Evolutionary conservation across 1,140 invertebrate species (phyloP), one percentile per base, ranked within the genome.

Genomic region (Bombus superbus): DNA sequence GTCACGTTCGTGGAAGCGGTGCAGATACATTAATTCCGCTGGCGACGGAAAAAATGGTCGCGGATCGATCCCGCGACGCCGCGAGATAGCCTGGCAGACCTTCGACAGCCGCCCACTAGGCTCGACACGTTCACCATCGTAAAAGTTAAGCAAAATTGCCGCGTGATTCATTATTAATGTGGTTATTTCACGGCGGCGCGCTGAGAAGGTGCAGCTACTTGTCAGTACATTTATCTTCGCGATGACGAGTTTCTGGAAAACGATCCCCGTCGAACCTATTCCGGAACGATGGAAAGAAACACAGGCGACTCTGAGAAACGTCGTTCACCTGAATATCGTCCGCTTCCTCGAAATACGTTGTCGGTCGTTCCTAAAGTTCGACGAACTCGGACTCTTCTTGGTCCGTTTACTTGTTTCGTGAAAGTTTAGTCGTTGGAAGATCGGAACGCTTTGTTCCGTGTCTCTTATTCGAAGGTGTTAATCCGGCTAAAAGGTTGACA

Each of bases 141-240:
- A 81, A 86, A 89, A 87, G 75, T 81, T 85, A 28, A 35, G 68
- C 80, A 11, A 86, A 86, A 84, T 79, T 76, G 66, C 59, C 47
- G 25, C 47, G 47, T 87, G 81, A 90, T 90, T 79, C 79, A 86
- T 89, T 89, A 69, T 88, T 80, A 88, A 89, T 53, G 62, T n/a
- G 32, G 69, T 81, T 78, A 69, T 35, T 71, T 35, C 38, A 35
- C 53, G 25, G 53, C 38, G 5, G 38, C n/a, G 73, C 59, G 66
- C 62, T 44, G 47, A 38, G 47, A 79, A 79, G 83, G 82, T 42
- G 75, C 47, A 83, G 82, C 82, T 64, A 35, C 64, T 68, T 22
- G 44, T 44, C 44, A 3, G n/a, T 18, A 42, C 66, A 44, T 84
- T 79, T 80, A 72, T 84, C 83, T 59, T 77, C 35, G 47, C 47